Evolutionary conservation across 2,113 vertebrate genomes (phyloP).

Genomic region (Halichoerus grypus): DNA sequence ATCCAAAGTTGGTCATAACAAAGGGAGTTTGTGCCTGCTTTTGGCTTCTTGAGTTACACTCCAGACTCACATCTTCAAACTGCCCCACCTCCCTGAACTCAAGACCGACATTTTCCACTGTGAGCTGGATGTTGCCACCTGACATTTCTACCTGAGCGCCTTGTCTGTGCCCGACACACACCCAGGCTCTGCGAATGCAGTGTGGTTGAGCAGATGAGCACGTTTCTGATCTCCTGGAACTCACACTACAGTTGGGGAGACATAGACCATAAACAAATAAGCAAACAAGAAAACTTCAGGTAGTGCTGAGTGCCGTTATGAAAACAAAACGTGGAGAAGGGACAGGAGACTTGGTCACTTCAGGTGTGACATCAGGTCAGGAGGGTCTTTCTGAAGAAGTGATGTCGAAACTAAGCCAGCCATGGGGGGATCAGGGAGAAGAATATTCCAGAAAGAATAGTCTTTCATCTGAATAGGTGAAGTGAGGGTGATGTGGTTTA

Average conservation of each 20-base stretch:
- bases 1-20: background rate
- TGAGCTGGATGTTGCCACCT: background rate
- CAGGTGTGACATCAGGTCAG: background rate
- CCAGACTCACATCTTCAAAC: background rate
- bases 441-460: background rate
- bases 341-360: background rate
- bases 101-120: background rate
- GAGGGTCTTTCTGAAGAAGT: background rate
- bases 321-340: background rate
- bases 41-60: background rate
- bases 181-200: background rate
- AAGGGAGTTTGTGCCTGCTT: background rate
- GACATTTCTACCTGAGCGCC: background rate
- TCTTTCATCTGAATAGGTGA: background rate
- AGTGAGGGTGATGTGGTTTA: background rate
- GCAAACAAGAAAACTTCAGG: background rate
- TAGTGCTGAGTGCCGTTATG: rapidly evolving
- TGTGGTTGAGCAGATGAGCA: rapidly evolving
- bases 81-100: background rate
- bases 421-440: background rate
- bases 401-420: background rate
- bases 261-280: background rate
- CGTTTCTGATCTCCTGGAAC: background rate
- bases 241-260: background rate
- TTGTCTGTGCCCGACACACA: background rate